Conservation (phyloP, 2,888 invertebrate species). For the Clunio marinus region DNA sequence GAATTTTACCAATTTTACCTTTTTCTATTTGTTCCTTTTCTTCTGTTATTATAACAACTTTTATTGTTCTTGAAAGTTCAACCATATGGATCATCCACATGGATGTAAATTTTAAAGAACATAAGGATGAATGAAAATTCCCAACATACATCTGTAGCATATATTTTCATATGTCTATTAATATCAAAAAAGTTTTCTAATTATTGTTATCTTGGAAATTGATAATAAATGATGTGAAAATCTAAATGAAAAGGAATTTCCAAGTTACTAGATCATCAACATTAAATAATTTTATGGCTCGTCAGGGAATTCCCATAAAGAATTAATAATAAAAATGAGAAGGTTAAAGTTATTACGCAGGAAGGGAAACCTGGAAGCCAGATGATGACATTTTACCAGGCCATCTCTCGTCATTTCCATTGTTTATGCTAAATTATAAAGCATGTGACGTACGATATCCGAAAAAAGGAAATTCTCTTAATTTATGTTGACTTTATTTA, state of each 20-base stretch:
- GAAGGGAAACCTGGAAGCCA: constrained; percentile 33
- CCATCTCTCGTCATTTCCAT: constrained; percentile 3
- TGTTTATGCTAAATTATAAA: constrained; percentile 27
- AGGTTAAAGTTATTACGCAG: constrained; percentile 28
- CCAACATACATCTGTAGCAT: no score
- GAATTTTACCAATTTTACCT: background rate
- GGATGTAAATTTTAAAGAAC: no score
- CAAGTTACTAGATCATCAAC: background rate
- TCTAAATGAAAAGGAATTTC: background rate
- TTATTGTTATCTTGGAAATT: background rate
- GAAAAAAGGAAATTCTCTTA: constrained; percentile 30
- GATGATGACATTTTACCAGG: constrained; percentile 10
- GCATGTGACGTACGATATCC: background rate
- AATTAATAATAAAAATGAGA: background rate
- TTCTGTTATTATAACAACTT: no score
- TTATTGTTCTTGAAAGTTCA: no score
- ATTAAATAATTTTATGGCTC: background rate
- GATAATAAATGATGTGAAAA: background rate
- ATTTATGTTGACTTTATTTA: background rate
- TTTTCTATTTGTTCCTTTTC: background rate
- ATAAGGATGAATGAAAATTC: no score
- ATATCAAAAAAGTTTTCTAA: no score
- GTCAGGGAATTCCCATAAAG: background rate
- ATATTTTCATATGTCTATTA: no score
- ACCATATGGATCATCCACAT: no score